phyloP scores from a whole-genome alignment of 2,797 vertebrate genomes.

The Enteromius argenteus region DNA sequence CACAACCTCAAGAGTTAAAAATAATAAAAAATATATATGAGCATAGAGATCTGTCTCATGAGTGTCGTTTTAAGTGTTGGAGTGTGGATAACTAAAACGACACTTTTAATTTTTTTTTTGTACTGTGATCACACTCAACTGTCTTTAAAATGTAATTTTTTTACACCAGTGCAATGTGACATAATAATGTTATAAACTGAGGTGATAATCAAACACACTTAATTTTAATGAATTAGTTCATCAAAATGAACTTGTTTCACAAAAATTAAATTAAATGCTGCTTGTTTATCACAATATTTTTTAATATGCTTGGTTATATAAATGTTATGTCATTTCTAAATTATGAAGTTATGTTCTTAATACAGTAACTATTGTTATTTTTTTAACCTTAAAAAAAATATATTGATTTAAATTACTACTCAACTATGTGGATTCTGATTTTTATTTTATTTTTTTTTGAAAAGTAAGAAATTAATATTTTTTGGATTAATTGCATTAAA shows the following conservation, averaged over 20 bases:
- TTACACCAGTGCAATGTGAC: background rate
- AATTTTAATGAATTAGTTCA: background rate
- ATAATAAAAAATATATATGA: slow-evolving; percentile 7
- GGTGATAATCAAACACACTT: background rate
- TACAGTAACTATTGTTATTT: background rate
- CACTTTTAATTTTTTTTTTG: background rate
- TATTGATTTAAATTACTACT: background rate
- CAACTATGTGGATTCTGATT: background rate
- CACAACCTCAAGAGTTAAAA: slow-evolving; percentile 21
- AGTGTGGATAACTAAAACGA: background rate
- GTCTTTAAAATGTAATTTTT: background rate
- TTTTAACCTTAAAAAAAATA: background rate
- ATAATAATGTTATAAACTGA: too few relatives aligned
- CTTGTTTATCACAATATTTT: background rate
- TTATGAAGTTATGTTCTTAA: background rate
- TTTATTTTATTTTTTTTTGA: too few relatives aligned
- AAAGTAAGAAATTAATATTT: background rate
- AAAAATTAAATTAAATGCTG: background rate
- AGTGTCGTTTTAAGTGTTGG: background rate
- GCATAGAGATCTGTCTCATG: background rate
- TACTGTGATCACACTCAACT: background rate
- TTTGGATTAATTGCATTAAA: background rate
- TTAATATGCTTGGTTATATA: background rate
- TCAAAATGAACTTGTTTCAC: too few relatives aligned
- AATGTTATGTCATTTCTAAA: background rate